phyloP scores from a whole-genome alignment of 2,888 invertebrate species.

The Augiades crinisus region DNA sequence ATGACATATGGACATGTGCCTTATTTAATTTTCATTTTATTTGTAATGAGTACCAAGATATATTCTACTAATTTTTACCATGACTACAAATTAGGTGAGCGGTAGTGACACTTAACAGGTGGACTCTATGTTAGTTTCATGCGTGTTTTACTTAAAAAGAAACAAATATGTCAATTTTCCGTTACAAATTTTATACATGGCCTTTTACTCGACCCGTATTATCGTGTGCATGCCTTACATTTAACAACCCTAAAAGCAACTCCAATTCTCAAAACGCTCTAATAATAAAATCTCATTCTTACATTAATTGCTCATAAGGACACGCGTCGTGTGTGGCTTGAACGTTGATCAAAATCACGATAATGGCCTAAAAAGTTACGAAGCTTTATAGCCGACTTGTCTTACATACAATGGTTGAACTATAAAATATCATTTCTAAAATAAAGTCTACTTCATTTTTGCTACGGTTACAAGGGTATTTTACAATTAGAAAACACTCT shows the following conservation, averaged over 20 bases:
- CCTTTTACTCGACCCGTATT: too few species aligned
- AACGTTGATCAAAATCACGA: conserved; percentile 68
- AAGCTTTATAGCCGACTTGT: conserved; percentile 47
- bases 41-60: too few species aligned
- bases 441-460: too few species aligned
- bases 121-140: too few species aligned
- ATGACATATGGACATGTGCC: too few species aligned
- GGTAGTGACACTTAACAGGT: too few species aligned
- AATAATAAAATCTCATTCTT: conserved; percentile 27
- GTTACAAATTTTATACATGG: too few species aligned
- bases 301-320: conserved; percentile 67
- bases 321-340: conserved; percentile 73
- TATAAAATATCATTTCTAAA: neutral
- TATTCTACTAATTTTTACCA: too few species aligned
- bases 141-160: too few species aligned
- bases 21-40: too few species aligned
- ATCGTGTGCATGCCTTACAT: neutral
- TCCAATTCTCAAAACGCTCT: conserved; percentile 14
- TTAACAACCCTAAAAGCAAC: neutral
- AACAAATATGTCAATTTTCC: neutral
- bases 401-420: neutral
- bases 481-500: neutral
- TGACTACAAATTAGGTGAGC: too few species aligned
- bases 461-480: too few species aligned
- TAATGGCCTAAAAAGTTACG: conserved; percentile 61